Base-by-base conservation (phyloP, 1,140 invertebrate species). In the Phortica variegata region DNA sequence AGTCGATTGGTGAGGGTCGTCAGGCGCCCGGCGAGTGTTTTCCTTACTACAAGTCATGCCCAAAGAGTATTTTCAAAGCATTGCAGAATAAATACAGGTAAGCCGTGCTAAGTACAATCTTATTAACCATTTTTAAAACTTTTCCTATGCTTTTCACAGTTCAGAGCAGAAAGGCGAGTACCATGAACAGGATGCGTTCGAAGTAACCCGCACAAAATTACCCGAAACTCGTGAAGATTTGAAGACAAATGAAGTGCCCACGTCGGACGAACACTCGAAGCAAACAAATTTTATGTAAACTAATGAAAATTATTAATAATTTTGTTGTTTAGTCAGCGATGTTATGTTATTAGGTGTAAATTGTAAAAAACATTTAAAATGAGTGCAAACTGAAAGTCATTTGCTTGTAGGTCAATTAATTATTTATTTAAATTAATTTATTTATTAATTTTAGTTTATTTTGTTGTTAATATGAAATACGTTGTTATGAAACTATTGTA, bases 31-130 rank as follows among this genome's bases (percentile, higher is more conserved):
- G 87, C n/a, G 89, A 91, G 71, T 91, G 89, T 72, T 91, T 87
- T 83, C 87, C 87, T 2, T 91, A 91, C 60, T 87, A 86, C 73
- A 86, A 88, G 65, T 81, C 84, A 16, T 91, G 89, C 62, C 85
- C 88, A n/a, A 89, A 89, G 72, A 90, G 88, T 20, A 79, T 91
- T 17, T 91, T 90, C 62, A 79, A 83, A 49, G 77, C 81, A 7
- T 34, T 70, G 48, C 79, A 82, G 20, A 79, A 79, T 73, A 84
- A 85, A 75, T 88, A 87, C 62, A 79, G 81, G 82, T 86, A 79
- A 16, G 26, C 54, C 7, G 33, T 34, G 10, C 8, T 43, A 13
- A 23, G 43, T 6, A 43, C 21, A n/a, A 54, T 49, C n/a, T 52
- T 34, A 8, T 49, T 45, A 15, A 59, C 51, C 5, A 55, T 49